Conservation (phyloP, 2,113 vertebrate species). For the Cercocebus atys region DNA sequence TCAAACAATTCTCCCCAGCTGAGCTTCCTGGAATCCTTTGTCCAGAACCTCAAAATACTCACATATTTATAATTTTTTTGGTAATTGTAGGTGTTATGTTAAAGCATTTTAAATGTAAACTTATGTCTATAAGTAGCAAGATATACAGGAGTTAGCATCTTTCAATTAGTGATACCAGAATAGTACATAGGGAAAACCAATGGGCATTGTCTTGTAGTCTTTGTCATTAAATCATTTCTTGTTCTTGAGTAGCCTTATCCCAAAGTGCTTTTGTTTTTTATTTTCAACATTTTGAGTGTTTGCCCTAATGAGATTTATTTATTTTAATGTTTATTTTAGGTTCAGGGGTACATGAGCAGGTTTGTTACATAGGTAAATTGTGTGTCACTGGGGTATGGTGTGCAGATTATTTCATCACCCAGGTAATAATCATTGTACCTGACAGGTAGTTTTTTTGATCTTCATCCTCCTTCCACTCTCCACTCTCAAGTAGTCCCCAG, state of each 20-base stretch:
- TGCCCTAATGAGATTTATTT: not conserved
- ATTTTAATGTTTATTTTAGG: not conserved
- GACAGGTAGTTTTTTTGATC: no score
- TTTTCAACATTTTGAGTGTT: no score
- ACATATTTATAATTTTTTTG: not conserved
- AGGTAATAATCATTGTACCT: no score
- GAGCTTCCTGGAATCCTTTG: not conserved
- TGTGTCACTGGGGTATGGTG: no score
- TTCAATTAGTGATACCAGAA: constrained; percentile 13
- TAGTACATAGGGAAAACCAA: not conserved
- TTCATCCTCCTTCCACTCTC: no score
- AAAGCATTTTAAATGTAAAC: not conserved
- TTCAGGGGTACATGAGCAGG: not conserved
- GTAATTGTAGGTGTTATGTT: not conserved
- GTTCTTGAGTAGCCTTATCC: not conserved
- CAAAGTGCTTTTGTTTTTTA: not conserved
- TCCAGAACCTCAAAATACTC: not conserved
- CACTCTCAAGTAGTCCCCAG: no score
- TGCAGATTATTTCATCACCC: no score
- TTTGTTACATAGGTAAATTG: no score
- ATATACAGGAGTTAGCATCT: not conserved
- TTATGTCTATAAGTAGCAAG: not conserved
- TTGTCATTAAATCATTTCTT: constrained; percentile 1
- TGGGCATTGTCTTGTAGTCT: not conserved
- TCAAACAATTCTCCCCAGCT: not conserved